phyloP scores from a whole-genome alignment of 2,113 vertebrate genomes.

The Lepisosteus osseus region DNA sequence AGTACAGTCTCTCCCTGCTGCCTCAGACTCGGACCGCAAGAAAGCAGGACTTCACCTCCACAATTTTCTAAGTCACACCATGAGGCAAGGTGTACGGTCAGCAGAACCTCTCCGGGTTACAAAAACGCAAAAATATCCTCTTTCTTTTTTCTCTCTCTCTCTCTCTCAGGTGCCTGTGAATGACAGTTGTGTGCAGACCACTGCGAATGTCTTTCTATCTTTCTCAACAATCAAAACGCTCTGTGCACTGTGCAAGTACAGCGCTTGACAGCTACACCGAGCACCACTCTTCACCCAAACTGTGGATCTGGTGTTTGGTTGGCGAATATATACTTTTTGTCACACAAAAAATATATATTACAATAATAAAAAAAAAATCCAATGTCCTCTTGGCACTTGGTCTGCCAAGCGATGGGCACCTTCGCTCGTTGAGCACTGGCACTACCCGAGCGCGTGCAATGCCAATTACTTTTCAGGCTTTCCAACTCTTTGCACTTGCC shows the following conservation, averaged over 20 bases:
- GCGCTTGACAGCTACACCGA: constrained; percentile 38
- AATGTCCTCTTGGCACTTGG: constrained; percentile 49
- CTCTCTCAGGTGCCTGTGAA: constrained; percentile 17
- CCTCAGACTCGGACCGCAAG: constrained; percentile 10
- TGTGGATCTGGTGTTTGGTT: constrained; percentile 25
- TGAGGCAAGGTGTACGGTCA: constrained; percentile 27
- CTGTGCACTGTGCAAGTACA: constrained; percentile 35
- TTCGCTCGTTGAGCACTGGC: constrained; percentile 62
- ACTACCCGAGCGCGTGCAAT: constrained; percentile 53
- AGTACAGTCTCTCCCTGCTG: constrained; percentile 20
- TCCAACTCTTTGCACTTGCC: constrained; percentile 59
- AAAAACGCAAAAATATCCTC: constrained; percentile 35
- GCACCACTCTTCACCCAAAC: constrained; percentile 35
- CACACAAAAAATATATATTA: constrained; percentile 10
- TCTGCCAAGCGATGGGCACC: constrained; percentile 59
- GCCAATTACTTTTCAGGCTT: constrained; percentile 40
- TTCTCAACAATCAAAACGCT: constrained; percentile 30
- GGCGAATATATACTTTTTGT: constrained; percentile 30
- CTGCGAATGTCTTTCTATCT: constrained; percentile 28
- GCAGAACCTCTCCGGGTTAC: constrained; percentile 28
- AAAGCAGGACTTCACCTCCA: constrained; percentile 22
- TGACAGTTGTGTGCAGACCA: constrained; percentile 38
- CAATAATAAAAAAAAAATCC: constrained; percentile 43
- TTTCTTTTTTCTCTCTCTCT: constrained; percentile 12
- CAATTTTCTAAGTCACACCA: constrained; percentile 31